Evolutionary conservation across 2,888 invertebrate genomes (phyloP), one percentile per base, ranked within the genome.

Genomic region (Flabesymbios commensalis): DNA sequence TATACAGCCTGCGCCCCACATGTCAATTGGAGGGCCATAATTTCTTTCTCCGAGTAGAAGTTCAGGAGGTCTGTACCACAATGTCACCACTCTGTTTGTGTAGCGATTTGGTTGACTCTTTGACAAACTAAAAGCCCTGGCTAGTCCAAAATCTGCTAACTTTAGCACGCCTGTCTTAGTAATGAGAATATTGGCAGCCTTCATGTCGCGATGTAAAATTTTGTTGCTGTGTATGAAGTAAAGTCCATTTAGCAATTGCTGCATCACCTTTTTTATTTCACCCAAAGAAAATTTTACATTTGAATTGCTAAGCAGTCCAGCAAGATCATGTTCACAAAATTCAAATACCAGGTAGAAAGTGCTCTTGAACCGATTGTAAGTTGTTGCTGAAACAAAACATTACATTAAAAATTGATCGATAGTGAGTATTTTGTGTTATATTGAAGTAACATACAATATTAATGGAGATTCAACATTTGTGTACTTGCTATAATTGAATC

Each of bases 321-420:
- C 98, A 69, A 99, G 86, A 84, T 99, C 99, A 77, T 99, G 98
- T 78, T 99, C 98, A 80, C 96, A 97, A 78, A 98, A 99, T 74
- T 99, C 97, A 83, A 99, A 99, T 2, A 99, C 94, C 64, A 99
- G 85, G 79, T 94, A 99, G 80, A 95, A 95, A 0, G 93, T 94
- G 3, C 92, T 91, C 67, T 91, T 86, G 77, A 88, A 91, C 73
- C 90, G 88, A 76, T 93, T 93, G 76, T 87, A 87, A 4, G 87
- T 84, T 28, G 85, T 86, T 4, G 87, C 87, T 87, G 73, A 58
- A 76, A 68, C 48, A 17, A 53, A 48, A 36, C 48, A 29, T 19
- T 42, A 22, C 28, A 7, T 17, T 33, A 3, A n/a, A 55, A 5
- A 5, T 43, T 49, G 31, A 28, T 10, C 17, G 22, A n/a, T n/a